Evolutionary conservation across 1,140 invertebrate genomes (phyloP).

Genomic region (Riptortus pedestris): DNA sequence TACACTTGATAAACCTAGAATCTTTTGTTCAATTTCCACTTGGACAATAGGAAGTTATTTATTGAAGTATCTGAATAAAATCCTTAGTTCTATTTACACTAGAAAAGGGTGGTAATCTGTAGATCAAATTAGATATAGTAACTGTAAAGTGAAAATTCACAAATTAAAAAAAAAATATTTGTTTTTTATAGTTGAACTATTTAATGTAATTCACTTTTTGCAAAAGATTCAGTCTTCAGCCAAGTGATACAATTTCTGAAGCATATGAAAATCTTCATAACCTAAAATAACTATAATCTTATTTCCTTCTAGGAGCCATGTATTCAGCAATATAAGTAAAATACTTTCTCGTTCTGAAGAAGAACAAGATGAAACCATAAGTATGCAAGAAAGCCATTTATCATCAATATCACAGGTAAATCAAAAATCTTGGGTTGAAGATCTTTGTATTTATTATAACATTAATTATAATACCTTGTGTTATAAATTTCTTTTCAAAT

Average conservation of each 20-base stretch:
- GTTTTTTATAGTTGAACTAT: not conserved
- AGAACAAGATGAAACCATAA: constrained; percentile 48
- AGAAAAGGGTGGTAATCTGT: too few species aligned
- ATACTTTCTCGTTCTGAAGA: constrained; percentile 89
- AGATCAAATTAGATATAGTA: too few species aligned
- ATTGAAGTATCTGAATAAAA: too few species aligned
- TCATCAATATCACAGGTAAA: constrained; percentile 37
- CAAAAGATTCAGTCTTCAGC: not conserved
- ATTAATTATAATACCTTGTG: not conserved
- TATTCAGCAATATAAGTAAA: constrained; percentile 93
- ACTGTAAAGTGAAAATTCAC: too few species aligned
- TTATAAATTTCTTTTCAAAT: not conserved
- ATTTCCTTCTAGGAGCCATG: constrained; percentile 54
- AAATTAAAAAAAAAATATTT: not conserved
- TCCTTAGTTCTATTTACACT: too few species aligned
- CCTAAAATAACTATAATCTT: not conserved
- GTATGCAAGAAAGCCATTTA: constrained; percentile 51
- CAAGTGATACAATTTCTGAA: not conserved
- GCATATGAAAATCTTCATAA: not conserved
- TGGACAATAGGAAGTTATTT: too few species aligned
- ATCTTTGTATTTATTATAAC: not conserved
- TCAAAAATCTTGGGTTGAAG: not conserved
- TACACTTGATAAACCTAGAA: too few species aligned
- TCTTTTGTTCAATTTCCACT: too few species aligned
- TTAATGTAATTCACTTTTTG: too few species aligned